A percentile compares a stretch with the other conserved stretches of the same genome.
These are phyloP conservation scores for Astyanax mexicanus DNA, from an alignment of 2,797 vertebrate species.

Conservation along the genomic window DNA sequence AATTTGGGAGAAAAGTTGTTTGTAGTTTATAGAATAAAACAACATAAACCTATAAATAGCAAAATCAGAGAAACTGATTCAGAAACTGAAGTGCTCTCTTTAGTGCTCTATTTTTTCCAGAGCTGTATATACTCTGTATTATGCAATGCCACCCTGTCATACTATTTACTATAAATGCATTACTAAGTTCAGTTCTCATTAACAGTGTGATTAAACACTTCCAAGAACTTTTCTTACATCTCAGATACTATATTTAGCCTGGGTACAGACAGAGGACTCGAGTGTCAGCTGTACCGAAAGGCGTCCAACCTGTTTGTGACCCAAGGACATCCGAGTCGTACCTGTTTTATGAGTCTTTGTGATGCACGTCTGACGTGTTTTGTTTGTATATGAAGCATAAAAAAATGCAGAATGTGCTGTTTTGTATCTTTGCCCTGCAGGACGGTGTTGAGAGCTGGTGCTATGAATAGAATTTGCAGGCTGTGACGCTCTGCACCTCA, in stretches of 20 bases:
- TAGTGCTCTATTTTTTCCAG: too few species aligned
- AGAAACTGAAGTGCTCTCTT: too few species aligned
- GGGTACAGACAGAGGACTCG: neutral
- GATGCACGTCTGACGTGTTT: constrained; percentile 13
- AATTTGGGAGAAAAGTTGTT: too few species aligned
- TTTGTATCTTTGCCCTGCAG: neutral
- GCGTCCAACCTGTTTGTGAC: constrained; percentile 54
- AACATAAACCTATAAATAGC: too few species aligned
- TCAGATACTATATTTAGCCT: constrained; percentile 46
- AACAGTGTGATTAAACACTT: constrained; percentile 19
- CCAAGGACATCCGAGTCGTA: constrained; percentile 14
- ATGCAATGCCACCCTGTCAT: neutral
- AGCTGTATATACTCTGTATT: too few species aligned
- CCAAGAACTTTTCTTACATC: neutral
- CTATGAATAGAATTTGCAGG: neutral
- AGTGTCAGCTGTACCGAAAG: constrained; percentile 4
- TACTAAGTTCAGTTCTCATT: neutral
- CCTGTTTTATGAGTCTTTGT: constrained; percentile 24
- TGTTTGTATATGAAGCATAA: constrained; percentile 24
- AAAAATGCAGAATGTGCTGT: constrained; percentile 49
- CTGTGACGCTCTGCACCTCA: neutral
- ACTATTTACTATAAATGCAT: neutral
- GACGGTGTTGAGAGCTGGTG: neutral
- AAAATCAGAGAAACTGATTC: too few species aligned
- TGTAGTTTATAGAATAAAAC: too few species aligned